Evolutionary conservation across 2,888 invertebrate species (phyloP).

Genomic region (Lacanobia wlatinum): DNA sequence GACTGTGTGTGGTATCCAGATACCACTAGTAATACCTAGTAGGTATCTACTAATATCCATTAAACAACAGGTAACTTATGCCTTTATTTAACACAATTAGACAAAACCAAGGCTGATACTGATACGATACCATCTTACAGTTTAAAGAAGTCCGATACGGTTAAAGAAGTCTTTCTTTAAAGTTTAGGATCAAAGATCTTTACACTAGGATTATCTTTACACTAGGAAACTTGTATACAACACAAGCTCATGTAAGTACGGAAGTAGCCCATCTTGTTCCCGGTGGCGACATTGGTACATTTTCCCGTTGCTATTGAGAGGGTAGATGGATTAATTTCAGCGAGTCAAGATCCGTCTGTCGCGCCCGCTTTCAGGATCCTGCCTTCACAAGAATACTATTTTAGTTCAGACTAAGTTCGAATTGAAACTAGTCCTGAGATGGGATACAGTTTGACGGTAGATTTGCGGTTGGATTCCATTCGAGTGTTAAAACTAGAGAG

Average conservation of each 20-base stretch:
- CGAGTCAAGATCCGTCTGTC: slow-evolving; percentile 84
- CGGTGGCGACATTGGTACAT: slow-evolving; percentile 77
- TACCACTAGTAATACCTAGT: not conserved
- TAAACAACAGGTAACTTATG: not conserved
- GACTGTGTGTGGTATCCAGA: not conserved
- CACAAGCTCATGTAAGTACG: slow-evolving; percentile 30
- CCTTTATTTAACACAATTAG: not conserved
- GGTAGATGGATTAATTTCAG: slow-evolving; percentile 88
- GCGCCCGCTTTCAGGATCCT: slow-evolving; percentile 81
- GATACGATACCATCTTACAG: not conserved
- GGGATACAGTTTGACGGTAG: slow-evolving; percentile 84
- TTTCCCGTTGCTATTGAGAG: slow-evolving; percentile 76
- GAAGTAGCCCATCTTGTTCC: slow-evolving; percentile 59
- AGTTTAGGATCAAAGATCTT: slow-evolving; percentile 5
- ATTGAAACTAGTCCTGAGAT: slow-evolving; percentile 83
- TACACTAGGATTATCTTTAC: slow-evolving; percentile 24
- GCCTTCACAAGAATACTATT: slow-evolving; percentile 84
- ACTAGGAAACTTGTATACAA: slow-evolving; percentile 19
- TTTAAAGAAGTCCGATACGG: too few species aligned
- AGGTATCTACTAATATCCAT: too few species aligned
- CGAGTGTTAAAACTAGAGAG: slow-evolving; percentile 70
- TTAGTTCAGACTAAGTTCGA: slow-evolving; percentile 84
- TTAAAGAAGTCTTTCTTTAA: not conserved
- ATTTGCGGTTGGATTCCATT: slow-evolving; percentile 80
- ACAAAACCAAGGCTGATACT: not conserved